Conservation (phyloP, 2,888 invertebrate genomes). For the Pedicia rivosa region DNA sequence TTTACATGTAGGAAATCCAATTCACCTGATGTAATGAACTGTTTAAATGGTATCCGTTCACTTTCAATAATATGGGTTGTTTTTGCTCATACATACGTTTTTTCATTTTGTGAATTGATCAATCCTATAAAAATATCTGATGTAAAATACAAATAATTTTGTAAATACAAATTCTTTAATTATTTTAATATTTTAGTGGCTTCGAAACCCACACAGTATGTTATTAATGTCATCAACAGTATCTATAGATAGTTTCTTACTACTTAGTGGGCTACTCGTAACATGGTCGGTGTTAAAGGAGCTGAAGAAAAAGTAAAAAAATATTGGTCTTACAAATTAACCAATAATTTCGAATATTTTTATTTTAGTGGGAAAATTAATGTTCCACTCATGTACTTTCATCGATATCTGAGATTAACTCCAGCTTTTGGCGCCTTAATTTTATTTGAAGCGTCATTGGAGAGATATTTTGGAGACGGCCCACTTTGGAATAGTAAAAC, state of each 20-base stretch:
- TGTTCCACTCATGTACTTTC: constrained; percentile 19
- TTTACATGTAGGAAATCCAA: constrained; percentile 11
- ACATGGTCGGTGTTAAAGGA: constrained; percentile 19
- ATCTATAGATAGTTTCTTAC: constrained; percentile 42
- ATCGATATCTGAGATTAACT: constrained; percentile 30
- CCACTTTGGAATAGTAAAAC: constrained; percentile 24
- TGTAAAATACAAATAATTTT: too few relatives aligned
- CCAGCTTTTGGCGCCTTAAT: constrained; percentile 33
- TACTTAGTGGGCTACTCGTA: constrained; percentile 37
- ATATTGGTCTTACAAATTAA: too few relatives aligned
- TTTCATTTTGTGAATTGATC: constrained; percentile 11
- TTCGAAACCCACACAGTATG: constrained; percentile 9
- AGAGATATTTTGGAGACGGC: constrained; percentile 29
- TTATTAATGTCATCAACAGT: constrained; percentile 24
- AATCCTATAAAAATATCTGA: too few relatives aligned
- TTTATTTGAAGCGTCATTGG: constrained; percentile 28
- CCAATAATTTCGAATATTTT: too few relatives aligned
- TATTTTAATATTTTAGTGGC: constrained; percentile 7
- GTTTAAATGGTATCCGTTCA: constrained; percentile 21
- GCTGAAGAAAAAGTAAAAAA: constrained; percentile 14
- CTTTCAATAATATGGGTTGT: constrained; percentile 23
- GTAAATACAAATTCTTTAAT: neutral
- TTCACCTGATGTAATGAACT: constrained; percentile 15
- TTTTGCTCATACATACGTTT: constrained; percentile 17
- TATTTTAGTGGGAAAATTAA: too few relatives aligned